Evolutionary conservation across 1,140 invertebrate genomes (phyloP).

Genomic region (Stegodyphus mimosarum): DNA sequence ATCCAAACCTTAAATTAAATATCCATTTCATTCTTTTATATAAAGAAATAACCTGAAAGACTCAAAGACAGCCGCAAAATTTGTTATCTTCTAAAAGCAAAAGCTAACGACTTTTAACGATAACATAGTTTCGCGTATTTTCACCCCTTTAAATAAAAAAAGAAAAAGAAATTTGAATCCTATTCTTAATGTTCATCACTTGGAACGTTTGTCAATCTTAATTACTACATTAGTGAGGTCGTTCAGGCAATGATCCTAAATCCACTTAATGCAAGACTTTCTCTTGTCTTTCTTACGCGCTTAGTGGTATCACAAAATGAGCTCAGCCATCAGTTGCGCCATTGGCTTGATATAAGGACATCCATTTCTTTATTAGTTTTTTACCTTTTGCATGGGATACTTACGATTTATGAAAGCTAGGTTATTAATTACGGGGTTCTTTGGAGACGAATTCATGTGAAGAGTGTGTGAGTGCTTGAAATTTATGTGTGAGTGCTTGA

Average conservation of each 20-base stretch:
- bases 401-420: background rate
- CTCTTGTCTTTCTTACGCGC: background rate
- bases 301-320: background rate
- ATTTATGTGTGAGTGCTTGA: too few species aligned
- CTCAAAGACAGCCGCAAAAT: too few species aligned
- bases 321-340: background rate
- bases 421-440: too few species aligned
- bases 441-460: background rate
- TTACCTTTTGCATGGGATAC: background rate
- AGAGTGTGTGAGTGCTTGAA: too few species aligned
- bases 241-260: constrained; percentile 7
- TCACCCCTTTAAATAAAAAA: background rate
- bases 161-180: background rate
- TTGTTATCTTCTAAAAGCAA: too few species aligned
- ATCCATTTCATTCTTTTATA: too few species aligned
- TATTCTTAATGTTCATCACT: background rate
- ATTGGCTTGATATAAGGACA: background rate
- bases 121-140: background rate
- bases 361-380: background rate
- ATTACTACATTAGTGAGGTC: background rate
- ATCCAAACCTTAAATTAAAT: too few species aligned
- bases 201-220: constrained; percentile 4
- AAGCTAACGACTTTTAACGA: background rate
- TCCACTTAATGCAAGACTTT: background rate
- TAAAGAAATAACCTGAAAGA: too few species aligned